Evolutionary conservation across 2,888 invertebrate species (phyloP).

Genomic region (Thalpophila matura): DNA sequence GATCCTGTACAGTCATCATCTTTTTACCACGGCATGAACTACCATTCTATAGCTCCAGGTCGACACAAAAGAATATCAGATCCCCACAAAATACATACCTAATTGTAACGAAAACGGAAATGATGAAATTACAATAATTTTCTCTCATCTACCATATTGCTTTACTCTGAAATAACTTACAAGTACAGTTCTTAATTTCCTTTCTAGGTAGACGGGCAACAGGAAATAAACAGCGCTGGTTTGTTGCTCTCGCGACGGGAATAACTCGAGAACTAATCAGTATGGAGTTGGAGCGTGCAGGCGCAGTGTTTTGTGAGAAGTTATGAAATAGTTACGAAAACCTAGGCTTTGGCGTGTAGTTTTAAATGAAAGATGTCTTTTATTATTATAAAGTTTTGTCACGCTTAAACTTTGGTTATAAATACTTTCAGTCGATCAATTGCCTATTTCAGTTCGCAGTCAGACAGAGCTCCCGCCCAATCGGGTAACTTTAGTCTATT

Average conservation of each 20-base stretch:
- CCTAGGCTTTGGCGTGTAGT: slow-evolving; percentile 11
- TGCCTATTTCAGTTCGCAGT: too few species aligned
- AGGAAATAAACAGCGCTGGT: slow-evolving; percentile 51
- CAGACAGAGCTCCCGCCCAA: too few species aligned
- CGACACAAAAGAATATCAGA: too few species aligned
- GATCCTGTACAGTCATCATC: too few species aligned
- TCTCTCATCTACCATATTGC: background rate
- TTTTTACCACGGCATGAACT: too few species aligned
- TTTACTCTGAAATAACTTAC: slow-evolving; percentile 12
- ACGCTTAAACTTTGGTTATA: too few species aligned
- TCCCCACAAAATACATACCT: background rate
- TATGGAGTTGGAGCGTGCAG: slow-evolving; percentile 10
- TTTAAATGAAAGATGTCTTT: too few species aligned
- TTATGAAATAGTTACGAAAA: background rate
- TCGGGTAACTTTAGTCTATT: too few species aligned
- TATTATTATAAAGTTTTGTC: background rate
- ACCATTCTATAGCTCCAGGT: too few species aligned
- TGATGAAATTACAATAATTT: background rate
- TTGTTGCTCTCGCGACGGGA: slow-evolving; percentile 50
- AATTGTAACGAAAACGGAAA: background rate
- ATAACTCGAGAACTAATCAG: slow-evolving; percentile 45
- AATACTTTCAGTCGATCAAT: too few species aligned
- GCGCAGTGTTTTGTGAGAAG: background rate
- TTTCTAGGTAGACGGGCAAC: slow-evolving; percentile 20
- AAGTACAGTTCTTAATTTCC: slow-evolving; percentile 45